Percentiles rank a stretch among this genome's conserved stretches.
Conservation (phyloP, 2,888 invertebrate species). For the Hydropsyche betteni region DNA sequence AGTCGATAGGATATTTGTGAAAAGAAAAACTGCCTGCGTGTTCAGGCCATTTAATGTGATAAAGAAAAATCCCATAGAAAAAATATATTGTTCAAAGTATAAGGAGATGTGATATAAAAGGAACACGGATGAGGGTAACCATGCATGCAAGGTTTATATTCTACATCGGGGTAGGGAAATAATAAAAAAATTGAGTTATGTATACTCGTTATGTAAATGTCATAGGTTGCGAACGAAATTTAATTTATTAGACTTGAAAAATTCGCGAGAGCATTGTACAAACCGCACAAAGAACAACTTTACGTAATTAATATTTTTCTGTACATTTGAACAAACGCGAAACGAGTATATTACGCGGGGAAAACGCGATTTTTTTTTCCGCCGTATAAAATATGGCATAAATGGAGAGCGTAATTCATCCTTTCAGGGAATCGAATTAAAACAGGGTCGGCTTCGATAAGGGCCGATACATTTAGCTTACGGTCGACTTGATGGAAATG, state of each 20-base stretch:
- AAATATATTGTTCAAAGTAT: background rate
- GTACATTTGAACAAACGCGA: background rate
- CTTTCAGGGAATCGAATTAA: slow-evolving; percentile 31
- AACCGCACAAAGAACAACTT: no score
- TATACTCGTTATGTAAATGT: no score
- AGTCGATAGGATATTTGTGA: background rate
- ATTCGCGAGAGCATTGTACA: no score
- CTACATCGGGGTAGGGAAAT: no score
- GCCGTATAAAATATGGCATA: slow-evolving; percentile 1
- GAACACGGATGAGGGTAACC: background rate
- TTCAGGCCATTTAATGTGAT: background rate
- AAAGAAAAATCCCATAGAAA: background rate
- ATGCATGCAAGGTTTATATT: no score
- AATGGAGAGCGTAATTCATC: slow-evolving; percentile 30
- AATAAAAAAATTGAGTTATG: no score
- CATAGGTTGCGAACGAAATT: no score
- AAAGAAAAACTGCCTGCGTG: background rate
- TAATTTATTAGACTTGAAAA: no score
- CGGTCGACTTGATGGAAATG: slow-evolving; percentile 17
- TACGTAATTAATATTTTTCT: no score
- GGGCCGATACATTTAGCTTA: slow-evolving; percentile 15
- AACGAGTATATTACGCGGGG: background rate
- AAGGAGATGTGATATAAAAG: background rate
- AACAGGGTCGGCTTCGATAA: slow-evolving; percentile 5
- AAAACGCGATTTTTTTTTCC: background rate